Evolutionary conservation across 2,113 vertebrate genomes (phyloP).

Genomic region (Chaenogobius annularis): DNA sequence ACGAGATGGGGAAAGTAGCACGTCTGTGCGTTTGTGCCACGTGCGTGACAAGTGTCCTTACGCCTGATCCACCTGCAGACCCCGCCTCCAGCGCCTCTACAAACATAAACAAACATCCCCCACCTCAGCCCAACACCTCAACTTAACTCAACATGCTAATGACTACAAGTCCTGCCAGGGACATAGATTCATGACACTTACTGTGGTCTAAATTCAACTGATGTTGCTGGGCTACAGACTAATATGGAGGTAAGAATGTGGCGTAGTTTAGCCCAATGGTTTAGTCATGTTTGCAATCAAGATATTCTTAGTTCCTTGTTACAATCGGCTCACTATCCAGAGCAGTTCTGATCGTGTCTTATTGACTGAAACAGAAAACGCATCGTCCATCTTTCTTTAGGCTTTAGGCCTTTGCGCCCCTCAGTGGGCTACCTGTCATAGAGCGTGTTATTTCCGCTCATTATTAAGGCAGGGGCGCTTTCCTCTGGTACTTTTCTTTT

Average conservation of each 20-base stretch:
- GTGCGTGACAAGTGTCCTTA: slow-evolving; percentile 63
- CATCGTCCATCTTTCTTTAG: too few species aligned
- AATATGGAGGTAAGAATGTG: too few species aligned
- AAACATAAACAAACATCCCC: slow-evolving; percentile 45
- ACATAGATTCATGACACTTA: too few species aligned
- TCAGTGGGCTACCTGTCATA: background rate
- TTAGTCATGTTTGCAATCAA: too few species aligned
- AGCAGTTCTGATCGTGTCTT: too few species aligned
- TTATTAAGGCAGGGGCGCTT: slow-evolving; percentile 54
- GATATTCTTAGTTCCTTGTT: too few species aligned
- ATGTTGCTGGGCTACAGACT: too few species aligned
- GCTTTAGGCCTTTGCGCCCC: too few species aligned
- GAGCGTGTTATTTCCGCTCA: slow-evolving; percentile 79
- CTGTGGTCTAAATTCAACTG: too few species aligned
- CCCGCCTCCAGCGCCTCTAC: slow-evolving; percentile 4
- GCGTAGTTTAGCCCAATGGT: too few species aligned
- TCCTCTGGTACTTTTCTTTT: slow-evolving; percentile 5
- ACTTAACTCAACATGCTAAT: background rate
- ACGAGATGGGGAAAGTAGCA: slow-evolving; percentile 84
- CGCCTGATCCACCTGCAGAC: slow-evolving; percentile 37
- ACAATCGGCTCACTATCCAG: too few species aligned
- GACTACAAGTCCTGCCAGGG: background rate
- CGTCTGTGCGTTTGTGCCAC: slow-evolving; percentile 67
- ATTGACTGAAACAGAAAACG: too few species aligned
- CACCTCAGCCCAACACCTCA: background rate